A percentile compares a stretch with the other conserved stretches of the same genome.
These are phyloP conservation scores for Tortrix viridana DNA, from an alignment of 2,888 invertebrate genomes.

Conservation along the genomic window DNA sequence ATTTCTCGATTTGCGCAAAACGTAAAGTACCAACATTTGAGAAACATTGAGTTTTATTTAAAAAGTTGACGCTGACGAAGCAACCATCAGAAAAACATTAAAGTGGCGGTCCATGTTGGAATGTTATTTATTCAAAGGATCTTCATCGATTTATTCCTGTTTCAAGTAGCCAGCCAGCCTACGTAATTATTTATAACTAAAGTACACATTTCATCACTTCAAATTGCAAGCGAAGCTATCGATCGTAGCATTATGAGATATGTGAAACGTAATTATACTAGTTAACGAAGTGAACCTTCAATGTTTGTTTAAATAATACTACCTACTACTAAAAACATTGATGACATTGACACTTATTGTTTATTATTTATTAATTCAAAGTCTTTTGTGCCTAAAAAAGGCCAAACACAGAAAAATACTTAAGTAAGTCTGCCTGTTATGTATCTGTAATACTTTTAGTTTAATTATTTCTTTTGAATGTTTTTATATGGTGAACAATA, in stretches of 20 bases:
- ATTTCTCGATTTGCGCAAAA: too few relatives aligned
- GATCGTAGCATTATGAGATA: not conserved
- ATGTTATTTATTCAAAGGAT: constrained; percentile 24
- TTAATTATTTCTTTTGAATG: too few relatives aligned
- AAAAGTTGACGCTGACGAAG: not conserved
- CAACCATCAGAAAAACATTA: constrained; percentile 23
- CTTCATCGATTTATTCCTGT: constrained; percentile 23
- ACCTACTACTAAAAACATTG: too few relatives aligned
- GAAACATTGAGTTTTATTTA: not conserved
- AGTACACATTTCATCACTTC: constrained; percentile 18
- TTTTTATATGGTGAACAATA: too few relatives aligned
- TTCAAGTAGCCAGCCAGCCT: constrained; percentile 7
- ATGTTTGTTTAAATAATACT: too few relatives aligned
- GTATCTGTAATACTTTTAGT: too few relatives aligned
- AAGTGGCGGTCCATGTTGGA: constrained; percentile 11
- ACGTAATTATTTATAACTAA: constrained; percentile 31
- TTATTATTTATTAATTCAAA: too few relatives aligned
- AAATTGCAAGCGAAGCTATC: constrained; percentile 21
- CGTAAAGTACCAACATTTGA: not conserved
- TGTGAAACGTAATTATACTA: not conserved
- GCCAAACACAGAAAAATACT: too few relatives aligned
- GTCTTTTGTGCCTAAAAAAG: too few relatives aligned
- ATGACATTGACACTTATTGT: too few relatives aligned
- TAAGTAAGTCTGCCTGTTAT: too few relatives aligned
- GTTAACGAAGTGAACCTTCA: too few relatives aligned